Evolutionary conservation across 1,140 invertebrate species (phyloP).

Genomic region (Bombus waltoni): DNA sequence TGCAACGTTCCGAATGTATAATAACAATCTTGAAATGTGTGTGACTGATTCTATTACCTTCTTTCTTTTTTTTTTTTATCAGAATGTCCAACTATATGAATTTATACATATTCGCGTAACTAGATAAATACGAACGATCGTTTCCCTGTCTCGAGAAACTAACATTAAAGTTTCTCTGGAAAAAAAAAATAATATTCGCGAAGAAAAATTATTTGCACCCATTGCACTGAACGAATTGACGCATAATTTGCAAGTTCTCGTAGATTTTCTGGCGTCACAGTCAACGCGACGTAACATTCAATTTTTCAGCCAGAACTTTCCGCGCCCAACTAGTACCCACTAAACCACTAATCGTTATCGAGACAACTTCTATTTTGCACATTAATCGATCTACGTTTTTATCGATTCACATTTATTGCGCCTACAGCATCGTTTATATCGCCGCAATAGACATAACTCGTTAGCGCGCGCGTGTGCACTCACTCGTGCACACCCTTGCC

Average conservation of each 20-base stretch:
- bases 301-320: constrained; percentile 9
- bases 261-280: background rate
- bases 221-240: background rate
- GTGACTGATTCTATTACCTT: background rate
- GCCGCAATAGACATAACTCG: constrained; percentile 8
- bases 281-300: background rate
- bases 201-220: background rate
- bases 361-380: constrained; percentile 23
- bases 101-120: no score
- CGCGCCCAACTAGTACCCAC: background rate
- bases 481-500: background rate
- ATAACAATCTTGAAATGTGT: background rate
- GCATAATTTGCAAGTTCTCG: background rate
- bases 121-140: no score
- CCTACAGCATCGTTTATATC: constrained; percentile 35
- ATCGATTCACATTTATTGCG: constrained; percentile 7
- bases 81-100: no score
- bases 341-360: constrained; percentile 27
- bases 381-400: constrained; percentile 21
- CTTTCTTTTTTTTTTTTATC: no score
- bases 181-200: background rate
- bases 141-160: no score
- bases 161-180: no score
- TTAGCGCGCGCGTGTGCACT: background rate
- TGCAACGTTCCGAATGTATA: background rate